These are phyloP conservation scores for Ammodytes marinus DNA, from an alignment of 2,113 vertebrate species.

Conservation along the genomic window DNA sequence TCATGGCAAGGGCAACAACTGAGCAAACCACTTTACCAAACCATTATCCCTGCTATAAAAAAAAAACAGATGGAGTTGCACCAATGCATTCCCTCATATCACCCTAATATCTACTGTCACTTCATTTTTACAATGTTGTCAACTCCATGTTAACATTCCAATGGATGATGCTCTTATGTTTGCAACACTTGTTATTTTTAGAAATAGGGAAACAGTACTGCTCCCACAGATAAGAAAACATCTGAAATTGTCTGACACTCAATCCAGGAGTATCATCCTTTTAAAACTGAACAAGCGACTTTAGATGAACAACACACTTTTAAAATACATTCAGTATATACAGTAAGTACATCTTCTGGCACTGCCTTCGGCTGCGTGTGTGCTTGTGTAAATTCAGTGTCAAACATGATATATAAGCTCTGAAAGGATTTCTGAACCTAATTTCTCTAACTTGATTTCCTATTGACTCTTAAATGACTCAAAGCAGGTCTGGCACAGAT, in stretches of 20 bases:
- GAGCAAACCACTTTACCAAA: constrained; percentile 40
- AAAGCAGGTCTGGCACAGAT: not conserved
- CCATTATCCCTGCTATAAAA: constrained; percentile 37
- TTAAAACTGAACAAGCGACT: not conserved
- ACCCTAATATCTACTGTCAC: constrained; percentile 14
- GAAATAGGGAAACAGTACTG: constrained; percentile 16
- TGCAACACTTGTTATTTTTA: constrained; percentile 47
- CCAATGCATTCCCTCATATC: constrained; percentile 1
- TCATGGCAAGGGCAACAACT: constrained; percentile 18
- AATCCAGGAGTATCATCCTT: not conserved
- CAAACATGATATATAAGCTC: no score
- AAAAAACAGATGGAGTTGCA: constrained; percentile 25
- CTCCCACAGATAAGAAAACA: not conserved
- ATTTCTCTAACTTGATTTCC: no score
- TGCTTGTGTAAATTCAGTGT: no score
- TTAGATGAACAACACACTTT: no score
- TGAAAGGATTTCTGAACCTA: no score
- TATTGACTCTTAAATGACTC: not conserved
- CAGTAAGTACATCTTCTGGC: no score
- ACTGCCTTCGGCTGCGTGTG: no score
- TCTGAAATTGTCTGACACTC: not conserved
- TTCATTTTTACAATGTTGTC: constrained; percentile 25
- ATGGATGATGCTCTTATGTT: constrained; percentile 19
- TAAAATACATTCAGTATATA: no score
- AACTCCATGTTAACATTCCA: constrained; percentile 26